Conservation (phyloP, 2,797 vertebrate species). For the Clamator glandarius region DNA sequence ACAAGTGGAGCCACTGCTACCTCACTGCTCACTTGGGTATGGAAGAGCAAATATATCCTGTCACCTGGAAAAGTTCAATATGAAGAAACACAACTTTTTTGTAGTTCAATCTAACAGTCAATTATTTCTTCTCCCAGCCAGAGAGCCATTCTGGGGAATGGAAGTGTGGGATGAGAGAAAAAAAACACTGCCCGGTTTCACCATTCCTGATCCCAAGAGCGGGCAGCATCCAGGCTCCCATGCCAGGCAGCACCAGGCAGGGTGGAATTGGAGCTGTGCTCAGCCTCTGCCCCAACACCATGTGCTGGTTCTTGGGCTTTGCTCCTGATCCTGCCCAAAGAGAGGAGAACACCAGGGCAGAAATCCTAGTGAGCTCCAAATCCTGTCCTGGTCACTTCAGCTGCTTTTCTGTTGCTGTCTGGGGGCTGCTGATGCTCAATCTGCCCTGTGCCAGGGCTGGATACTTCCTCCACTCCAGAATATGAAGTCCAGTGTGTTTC, state of each 20-base stretch:
- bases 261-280: not conserved
- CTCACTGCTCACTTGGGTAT: too few relatives aligned
- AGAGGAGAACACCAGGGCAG: not conserved
- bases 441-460: not conserved
- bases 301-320: fast-evolving
- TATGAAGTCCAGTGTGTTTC: not conserved
- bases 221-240: not conserved
- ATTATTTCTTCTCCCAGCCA: not conserved
- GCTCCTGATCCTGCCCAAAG: not conserved
- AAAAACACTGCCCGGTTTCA: not conserved
- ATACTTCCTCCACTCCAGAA: not conserved
- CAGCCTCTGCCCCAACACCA: not conserved
- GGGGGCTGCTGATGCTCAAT: not conserved
- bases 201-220: not conserved
- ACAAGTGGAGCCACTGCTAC: too few relatives aligned
- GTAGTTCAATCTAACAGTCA: not conserved
- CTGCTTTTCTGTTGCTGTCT: not conserved
- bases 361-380: not conserved
- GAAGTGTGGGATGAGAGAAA: not conserved
- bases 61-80: not conserved
- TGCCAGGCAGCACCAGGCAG: not conserved
- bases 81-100: not conserved
- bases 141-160: not conserved
- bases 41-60: not conserved
- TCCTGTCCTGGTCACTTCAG: not conserved